Evolutionary conservation across 2,797 vertebrate species (phyloP).

Genomic region (Enteromius treurensis): DNA sequence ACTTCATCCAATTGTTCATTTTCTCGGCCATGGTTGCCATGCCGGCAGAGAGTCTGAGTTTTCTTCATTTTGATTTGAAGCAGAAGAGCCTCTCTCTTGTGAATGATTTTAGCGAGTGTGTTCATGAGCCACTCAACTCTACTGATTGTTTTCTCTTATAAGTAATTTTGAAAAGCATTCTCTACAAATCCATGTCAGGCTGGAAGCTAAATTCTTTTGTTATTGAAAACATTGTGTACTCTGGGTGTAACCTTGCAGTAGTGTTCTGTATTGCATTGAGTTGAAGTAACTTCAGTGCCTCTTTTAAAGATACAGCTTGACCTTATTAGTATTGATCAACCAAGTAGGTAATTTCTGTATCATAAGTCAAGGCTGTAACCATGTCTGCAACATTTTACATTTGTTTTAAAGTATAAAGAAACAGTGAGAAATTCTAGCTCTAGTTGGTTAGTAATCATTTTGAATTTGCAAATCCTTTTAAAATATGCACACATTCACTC

Average conservation of each 20-base stretch:
- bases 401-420: neutral
- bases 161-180: neutral
- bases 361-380: neutral
- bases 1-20: slow-evolving; percentile 45
- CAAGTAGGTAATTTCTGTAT: neutral
- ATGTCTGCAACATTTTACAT: neutral
- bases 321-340: neutral
- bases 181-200: neutral
- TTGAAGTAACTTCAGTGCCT: neutral
- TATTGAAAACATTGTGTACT: neutral
- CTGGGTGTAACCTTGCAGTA: neutral
- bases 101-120: neutral
- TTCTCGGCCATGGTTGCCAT: slow-evolving; percentile 49
- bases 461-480: neutral
- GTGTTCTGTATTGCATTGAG: neutral
- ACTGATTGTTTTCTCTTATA: slow-evolving; percentile 8
- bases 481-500: neutral
- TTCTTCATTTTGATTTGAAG: slow-evolving; percentile 43
- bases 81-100: slow-evolving; percentile 28
- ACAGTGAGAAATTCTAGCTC: neutral
- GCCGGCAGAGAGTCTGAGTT: slow-evolving; percentile 24
- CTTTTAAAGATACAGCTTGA: neutral
- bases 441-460: neutral
- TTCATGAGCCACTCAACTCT: slow-evolving; percentile 10
- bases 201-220: neutral